Evolutionary conservation across 2,888 invertebrate species (phyloP).

Genomic region (Adela reaumurella): DNA sequence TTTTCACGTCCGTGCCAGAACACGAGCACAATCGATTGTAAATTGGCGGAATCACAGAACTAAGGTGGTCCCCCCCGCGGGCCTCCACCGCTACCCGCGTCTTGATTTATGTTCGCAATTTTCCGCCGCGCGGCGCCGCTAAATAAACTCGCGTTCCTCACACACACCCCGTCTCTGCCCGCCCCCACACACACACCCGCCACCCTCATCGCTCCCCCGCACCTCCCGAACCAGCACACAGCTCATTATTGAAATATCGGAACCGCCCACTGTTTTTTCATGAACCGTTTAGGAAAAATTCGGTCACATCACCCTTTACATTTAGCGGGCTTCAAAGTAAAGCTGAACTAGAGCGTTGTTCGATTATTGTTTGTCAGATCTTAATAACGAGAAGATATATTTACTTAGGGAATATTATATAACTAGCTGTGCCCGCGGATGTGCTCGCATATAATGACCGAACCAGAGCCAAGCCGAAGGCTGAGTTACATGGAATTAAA

Average conservation of each 20-base stretch:
- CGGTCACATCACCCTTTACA: too few relatives aligned
- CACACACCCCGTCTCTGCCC: not conserved
- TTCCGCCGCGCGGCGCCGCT: constrained; percentile 49
- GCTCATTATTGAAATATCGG: not conserved
- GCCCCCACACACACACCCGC: not conserved
- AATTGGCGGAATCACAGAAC: not conserved
- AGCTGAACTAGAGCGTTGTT: too few relatives aligned
- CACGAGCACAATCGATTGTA: not conserved
- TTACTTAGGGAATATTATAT: too few relatives aligned
- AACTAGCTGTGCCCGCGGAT: too few relatives aligned
- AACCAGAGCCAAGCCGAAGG: too few relatives aligned
- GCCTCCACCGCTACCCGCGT: constrained; percentile 22
- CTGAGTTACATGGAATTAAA: too few relatives aligned
- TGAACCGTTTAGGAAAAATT: too few relatives aligned
- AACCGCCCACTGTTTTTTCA: not conserved
- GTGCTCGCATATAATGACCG: too few relatives aligned
- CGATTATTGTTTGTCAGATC: too few relatives aligned
- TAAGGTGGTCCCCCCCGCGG: constrained; percentile 26
- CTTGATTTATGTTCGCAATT: constrained; percentile 51
- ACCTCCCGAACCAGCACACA: not conserved
- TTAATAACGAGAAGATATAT: too few relatives aligned
- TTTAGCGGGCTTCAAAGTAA: too few relatives aligned
- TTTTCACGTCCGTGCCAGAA: not conserved
- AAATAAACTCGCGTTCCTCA: constrained; percentile 48
- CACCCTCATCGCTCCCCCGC: not conserved